A percentile compares a stretch with the other conserved stretches of the same genome.
Evolutionary conservation across 2,888 invertebrate species (phyloP).

Genomic region (Ophraella communa): DNA sequence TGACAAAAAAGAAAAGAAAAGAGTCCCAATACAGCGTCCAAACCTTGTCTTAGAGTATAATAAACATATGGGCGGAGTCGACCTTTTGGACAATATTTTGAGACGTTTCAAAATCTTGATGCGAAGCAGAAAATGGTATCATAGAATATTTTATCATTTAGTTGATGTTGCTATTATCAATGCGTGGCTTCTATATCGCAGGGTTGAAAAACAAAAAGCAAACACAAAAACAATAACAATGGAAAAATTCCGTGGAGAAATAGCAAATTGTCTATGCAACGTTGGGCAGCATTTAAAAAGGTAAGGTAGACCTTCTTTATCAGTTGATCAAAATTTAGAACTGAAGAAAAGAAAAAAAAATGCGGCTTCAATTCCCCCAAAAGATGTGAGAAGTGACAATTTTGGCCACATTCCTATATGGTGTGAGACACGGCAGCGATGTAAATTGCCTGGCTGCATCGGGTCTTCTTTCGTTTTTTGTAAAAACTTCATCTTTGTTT

Average conservation of each 20-base stretch:
- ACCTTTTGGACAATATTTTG: not conserved
- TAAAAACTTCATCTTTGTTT: too few relatives aligned
- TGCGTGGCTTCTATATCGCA: constrained; percentile 1
- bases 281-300: too few relatives aligned
- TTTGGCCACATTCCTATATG: not conserved
- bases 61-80: constrained; percentile 6
- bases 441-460: too few relatives aligned
- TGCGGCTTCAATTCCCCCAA: constrained; percentile 5
- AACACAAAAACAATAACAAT: not conserved
- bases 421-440: too few relatives aligned
- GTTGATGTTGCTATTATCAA: not conserved
- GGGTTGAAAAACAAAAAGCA: not conserved
- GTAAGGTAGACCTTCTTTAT: not conserved
- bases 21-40: not conserved
- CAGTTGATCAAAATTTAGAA: not conserved
- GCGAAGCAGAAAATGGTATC: not conserved
- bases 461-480: too few relatives aligned
- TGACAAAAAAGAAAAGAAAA: constrained; percentile 7
- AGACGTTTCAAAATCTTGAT: not conserved
- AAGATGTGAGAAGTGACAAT: constrained; percentile 2
- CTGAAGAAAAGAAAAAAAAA: not conserved
- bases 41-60: not conserved
- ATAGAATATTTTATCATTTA: not conserved
- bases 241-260: not conserved
- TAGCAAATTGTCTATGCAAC: not conserved